Percentiles rank a stretch among this genome's conserved stretches.
These are phyloP conservation scores for Trachelus iudaicus DNA, from an alignment of 2,888 invertebrate species.

Conservation along the genomic window DNA sequence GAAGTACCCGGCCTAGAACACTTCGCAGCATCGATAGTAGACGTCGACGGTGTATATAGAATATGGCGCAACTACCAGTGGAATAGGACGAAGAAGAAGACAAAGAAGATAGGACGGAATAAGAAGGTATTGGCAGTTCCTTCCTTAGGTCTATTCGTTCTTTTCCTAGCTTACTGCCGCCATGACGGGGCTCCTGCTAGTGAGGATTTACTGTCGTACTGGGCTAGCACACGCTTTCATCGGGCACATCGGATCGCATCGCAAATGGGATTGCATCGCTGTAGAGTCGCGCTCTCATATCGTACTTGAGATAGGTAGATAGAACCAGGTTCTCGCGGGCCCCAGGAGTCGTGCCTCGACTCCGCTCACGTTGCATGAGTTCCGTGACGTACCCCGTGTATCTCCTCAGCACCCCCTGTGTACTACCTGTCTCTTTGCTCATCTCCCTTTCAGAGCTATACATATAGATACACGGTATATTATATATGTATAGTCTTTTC, in stretches of 20 bases:
- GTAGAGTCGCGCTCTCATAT: conserved; percentile 51
- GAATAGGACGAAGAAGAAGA: background rate
- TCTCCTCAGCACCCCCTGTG: conserved; percentile 28
- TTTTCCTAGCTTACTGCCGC: background rate
- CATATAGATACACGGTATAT: background rate
- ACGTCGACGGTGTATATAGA: background rate
- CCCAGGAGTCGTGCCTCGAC: conserved; percentile 54
- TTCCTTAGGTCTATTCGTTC: background rate
- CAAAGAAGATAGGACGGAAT: background rate
- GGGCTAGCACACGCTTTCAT: conserved; percentile 48
- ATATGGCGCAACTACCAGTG: background rate
- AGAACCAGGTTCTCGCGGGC: conserved; percentile 30
- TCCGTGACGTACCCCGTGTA: conserved; percentile 53
- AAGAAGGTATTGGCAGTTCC: background rate
- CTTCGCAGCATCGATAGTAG: background rate
- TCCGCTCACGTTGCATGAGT: conserved; percentile 59
- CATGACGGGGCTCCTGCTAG: conserved; percentile 24
- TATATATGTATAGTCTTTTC: conserved; percentile 29
- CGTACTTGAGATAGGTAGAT: conserved; percentile 56
- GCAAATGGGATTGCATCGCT: conserved; percentile 62
- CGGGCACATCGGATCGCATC: conserved; percentile 59
- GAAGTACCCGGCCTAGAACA: background rate
- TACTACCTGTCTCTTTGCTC: conserved; percentile 23
- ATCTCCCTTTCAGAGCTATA: conserved; percentile 15
- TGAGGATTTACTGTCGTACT: conserved; percentile 59